Base-by-base conservation (phyloP, 2,797 vertebrate species). In the Spheniscus humboldti region DNA sequence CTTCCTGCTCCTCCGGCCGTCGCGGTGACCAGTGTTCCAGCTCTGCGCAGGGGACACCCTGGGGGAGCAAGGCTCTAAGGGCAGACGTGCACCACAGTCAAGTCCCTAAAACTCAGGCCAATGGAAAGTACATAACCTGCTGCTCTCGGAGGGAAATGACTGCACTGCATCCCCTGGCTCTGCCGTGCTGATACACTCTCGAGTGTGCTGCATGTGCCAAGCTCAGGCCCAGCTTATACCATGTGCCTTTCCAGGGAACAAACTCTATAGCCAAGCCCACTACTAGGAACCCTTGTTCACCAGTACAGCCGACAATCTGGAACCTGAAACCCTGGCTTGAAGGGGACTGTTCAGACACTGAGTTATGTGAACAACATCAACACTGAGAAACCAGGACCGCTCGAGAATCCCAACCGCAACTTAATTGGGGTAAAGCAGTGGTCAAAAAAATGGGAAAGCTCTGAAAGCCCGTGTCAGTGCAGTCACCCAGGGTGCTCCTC, bases 371-470 rank as follows among this genome's bases (percentile, higher is more conserved):
- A 62, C 60, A 86, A 81, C 28, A 10, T 4, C 0, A 18, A 59
- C 74, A 33, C 15, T 18, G 92, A 77, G 89, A 92, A 92, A 81
- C 72, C 59, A 37, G 81, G 19, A 33, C 74, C 16, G 86, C 94
- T 69, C 1, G 3, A 96, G 84, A 92, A 92, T 94, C 90, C 83
- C 89, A 69, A 43, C 63, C 1, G 25, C 6, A 8, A 63, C 67
- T 93, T 97, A 97, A 97, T 96, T 97, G 96, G 97, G 97, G 97
- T 97, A 91, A 97, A 4, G 47, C 7, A 7, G 86, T 47, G 95
- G 96, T 96, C 96, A 97, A 31, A 43, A 75, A 20, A 52, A 48
- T 1, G 75, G 83, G 92, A 64, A 28, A 28, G 64, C 88, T 92
- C 86, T 39, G 69, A 28, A 62, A 56, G 81, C 10, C 82, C 28